phyloP scores from a whole-genome alignment of 2,797 vertebrate species.

The Cercopithecus diana region DNA sequence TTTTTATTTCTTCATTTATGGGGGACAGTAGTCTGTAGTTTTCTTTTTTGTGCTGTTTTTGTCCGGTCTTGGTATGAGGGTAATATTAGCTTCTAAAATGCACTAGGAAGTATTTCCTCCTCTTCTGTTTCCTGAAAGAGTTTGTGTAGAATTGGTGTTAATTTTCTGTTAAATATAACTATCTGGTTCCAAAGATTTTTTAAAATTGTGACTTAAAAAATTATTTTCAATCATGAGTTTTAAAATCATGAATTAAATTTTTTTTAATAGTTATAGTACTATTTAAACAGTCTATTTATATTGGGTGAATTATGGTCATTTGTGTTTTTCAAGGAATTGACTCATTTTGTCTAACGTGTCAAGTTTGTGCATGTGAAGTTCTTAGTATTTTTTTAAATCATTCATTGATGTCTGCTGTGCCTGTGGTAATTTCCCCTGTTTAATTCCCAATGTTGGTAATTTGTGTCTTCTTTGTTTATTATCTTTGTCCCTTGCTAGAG shows the following conservation, averaged over 20 bases:
- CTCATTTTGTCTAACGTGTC: neutral
- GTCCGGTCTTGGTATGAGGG: neutral
- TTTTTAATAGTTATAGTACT: neutral
- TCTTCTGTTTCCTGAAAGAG: neutral
- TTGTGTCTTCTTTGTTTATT: neutral
- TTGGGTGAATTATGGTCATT: neutral
- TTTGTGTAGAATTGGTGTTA: neutral
- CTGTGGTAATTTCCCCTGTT: neutral
- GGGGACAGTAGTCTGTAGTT: neutral
- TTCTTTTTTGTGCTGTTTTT: neutral
- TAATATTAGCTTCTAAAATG: neutral
- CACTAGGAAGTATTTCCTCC: neutral
- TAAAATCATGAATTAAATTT: neutral
- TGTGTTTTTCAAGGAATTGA: neutral
- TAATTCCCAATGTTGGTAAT: neutral
- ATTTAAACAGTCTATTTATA: neutral
- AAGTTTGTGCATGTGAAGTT: neutral
- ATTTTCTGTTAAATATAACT: neutral
- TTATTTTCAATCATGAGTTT: neutral
- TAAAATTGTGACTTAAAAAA: neutral
- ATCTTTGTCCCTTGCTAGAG: neutral
- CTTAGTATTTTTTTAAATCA: neutral
- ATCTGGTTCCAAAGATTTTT: neutral
- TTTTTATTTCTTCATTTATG: neutral
- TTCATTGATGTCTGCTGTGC: neutral